phyloP scores from a whole-genome alignment of 2,797 vertebrate species.

The Xenentodon cancila region DNA sequence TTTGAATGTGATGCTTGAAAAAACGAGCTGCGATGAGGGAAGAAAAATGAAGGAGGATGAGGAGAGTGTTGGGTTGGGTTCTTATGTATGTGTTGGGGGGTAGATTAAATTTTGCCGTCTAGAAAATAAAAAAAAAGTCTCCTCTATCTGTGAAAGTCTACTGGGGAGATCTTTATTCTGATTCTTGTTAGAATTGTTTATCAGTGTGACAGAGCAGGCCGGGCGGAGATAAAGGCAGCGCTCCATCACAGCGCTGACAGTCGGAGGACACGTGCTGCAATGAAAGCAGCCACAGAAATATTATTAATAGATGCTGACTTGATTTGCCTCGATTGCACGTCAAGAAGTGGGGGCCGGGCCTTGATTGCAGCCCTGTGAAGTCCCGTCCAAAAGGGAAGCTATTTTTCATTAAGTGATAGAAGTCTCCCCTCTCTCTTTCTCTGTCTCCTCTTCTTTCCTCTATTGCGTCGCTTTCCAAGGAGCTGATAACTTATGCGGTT shows the following conservation, averaged over 20 bases:
- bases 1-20: constrained; percentile 94
- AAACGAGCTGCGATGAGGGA: constrained; percentile 42
- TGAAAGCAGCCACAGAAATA: constrained; percentile 98
- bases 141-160: constrained; percentile 97
- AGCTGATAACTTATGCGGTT: constrained; percentile 99
- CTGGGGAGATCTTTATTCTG: constrained; percentile 99
- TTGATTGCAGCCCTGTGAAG: constrained; percentile 99
- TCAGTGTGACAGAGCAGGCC: constrained; percentile 99
- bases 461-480: constrained; percentile 94
- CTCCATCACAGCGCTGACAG: constrained; percentile 99
- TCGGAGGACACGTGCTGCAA: constrained; percentile 97
- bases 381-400: constrained; percentile 99
- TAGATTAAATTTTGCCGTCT: constrained; percentile 99
- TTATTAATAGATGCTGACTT: constrained; percentile 99
- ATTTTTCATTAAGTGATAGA: constrained; percentile 99
- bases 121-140: constrained; percentile 92
- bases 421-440: constrained; percentile 78
- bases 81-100: constrained; percentile 65
- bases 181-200: constrained; percentile 99
- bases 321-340: constrained; percentile 97
- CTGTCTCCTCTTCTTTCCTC: constrained; percentile 56
- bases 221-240: constrained; percentile 99
- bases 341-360: constrained; percentile 91
- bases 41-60: constrained; percentile 50
- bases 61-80: constrained; percentile 32